These are phyloP conservation scores for Brachionus asplanchnoidis DNA, from an alignment of 1,140 invertebrate species.

Conservation along the genomic window DNA sequence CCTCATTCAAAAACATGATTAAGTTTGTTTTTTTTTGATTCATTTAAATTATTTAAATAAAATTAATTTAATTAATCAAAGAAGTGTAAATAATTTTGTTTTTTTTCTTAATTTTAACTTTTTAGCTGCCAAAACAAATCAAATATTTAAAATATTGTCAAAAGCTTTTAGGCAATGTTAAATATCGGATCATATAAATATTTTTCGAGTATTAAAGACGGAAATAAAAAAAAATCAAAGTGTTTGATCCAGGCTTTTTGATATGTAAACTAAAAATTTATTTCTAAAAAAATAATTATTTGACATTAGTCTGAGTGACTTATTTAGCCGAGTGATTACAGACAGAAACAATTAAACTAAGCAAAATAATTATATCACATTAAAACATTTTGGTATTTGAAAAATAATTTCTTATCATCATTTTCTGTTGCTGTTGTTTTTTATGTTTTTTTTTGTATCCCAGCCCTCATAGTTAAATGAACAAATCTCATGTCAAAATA, in stretches of 20 bases:
- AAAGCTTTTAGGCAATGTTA: neutral
- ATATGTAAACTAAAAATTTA: neutral
- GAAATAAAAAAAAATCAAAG: neutral
- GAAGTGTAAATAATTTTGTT: neutral
- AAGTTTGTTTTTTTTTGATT: neutral
- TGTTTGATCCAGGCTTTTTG: neutral
- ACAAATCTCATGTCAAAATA: neutral
- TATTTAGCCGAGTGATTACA: neutral
- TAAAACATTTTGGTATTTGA: neutral
- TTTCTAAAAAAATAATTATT: neutral
- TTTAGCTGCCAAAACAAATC: neutral
- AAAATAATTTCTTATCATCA: neutral
- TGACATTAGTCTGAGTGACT: neutral
- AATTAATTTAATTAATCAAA: neutral
- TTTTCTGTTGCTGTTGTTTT: neutral
- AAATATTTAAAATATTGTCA: neutral
- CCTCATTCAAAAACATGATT: neutral
- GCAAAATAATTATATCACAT: neutral
- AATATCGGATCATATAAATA: neutral
- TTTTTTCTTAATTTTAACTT: neutral
- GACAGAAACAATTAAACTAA: neutral
- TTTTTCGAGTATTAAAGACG: neutral
- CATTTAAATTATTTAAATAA: neutral
- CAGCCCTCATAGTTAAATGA: neutral
- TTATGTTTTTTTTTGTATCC: neutral